Conservation (phyloP, 1,140 invertebrate species). For the Caenorhabditis latens region DNA sequence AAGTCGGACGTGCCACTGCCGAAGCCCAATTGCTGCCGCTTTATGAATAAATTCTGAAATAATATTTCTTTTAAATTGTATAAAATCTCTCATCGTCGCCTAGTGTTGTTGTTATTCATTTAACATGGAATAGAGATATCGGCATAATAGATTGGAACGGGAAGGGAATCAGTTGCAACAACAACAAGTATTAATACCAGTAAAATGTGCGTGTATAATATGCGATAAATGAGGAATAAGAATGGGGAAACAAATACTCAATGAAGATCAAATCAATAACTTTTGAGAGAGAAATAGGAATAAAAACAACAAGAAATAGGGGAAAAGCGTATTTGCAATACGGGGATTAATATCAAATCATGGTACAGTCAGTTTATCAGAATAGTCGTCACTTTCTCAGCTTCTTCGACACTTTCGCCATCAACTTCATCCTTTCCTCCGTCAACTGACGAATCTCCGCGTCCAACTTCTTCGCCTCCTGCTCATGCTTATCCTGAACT, state of each 20-base stretch:
- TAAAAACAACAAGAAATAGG: not conserved
- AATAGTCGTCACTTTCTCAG: constrained; percentile 54
- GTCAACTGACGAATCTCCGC: constrained; percentile 68
- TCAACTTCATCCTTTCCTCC: constrained; percentile 59
- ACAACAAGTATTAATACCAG: constrained; percentile 12
- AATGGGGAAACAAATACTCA: not conserved
- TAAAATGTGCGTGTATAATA: constrained; percentile 45
- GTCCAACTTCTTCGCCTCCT: constrained; percentile 72
- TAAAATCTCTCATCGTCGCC: not conserved
- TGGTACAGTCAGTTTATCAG: constrained; percentile 10
- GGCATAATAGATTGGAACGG: not conserved
- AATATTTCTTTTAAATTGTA: constrained; percentile 11
- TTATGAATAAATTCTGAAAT: constrained; percentile 49
- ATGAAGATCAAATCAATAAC: constrained; percentile 49
- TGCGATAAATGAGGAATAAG: no score
- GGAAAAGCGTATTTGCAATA: constrained; percentile 15
- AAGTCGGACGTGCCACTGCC: constrained; percentile 76
- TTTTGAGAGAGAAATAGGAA: not conserved
- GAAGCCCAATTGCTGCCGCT: constrained; percentile 70
- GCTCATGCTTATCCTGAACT: constrained; percentile 69
- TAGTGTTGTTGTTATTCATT: constrained; percentile 50
- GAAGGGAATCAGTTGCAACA: not conserved
- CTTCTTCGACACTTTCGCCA: constrained; percentile 58
- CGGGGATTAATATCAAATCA: constrained; percentile 5
- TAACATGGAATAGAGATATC: constrained; percentile 23